Conservation (phyloP, 2,113 vertebrate species). For the Dasyornis broadbenti region DNA sequence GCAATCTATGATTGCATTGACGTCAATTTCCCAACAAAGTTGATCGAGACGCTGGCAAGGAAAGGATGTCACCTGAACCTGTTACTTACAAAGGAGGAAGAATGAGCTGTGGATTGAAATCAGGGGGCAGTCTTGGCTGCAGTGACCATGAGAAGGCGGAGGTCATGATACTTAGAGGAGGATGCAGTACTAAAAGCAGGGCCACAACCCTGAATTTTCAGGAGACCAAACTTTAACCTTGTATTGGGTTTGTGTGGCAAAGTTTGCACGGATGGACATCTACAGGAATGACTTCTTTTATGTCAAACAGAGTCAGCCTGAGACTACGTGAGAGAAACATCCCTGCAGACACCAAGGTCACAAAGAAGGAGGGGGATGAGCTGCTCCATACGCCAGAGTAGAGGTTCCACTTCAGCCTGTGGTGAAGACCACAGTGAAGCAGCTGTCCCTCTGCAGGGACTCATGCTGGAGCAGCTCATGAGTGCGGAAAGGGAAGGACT, state of each 20-base stretch:
- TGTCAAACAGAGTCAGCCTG: not conserved
- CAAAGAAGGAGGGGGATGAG: not conserved
- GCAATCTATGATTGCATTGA: not conserved
- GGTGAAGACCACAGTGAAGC: not conserved
- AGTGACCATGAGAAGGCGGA: not conserved
- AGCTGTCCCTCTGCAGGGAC: not conserved
- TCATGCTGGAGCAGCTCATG: not conserved
- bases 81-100: not conserved
- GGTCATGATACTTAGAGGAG: not conserved
- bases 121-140: not conserved
- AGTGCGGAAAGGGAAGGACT: not conserved
- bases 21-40: not conserved
- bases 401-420: not conserved
- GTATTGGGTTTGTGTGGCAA: not conserved
- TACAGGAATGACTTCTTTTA: not conserved
- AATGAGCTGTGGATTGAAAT: not conserved
- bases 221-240: not conserved
- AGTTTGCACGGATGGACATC: not conserved
- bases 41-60: not conserved
- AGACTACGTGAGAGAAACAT: not conserved
- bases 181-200: not conserved
- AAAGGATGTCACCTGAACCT: not conserved
- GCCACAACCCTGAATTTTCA: not conserved
- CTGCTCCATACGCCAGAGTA: accelerated
- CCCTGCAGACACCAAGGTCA: not conserved